These are phyloP conservation scores for Forbesichthys papilliferus DNA, from an alignment of 2,113 vertebrate genomes.

Conservation along the genomic window DNA sequence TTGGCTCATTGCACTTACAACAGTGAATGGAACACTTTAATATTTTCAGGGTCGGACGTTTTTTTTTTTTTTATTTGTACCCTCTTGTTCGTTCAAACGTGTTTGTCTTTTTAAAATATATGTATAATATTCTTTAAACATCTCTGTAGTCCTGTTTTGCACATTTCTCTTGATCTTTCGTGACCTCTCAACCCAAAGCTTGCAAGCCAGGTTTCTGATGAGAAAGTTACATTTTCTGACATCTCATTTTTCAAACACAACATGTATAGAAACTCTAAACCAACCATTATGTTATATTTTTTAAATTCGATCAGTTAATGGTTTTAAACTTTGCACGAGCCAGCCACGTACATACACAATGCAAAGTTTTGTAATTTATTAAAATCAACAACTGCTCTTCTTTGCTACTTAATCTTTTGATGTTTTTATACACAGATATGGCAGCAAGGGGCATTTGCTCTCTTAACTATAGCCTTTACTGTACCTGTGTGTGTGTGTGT, in stretches of 20 bases:
- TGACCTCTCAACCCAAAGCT: constrained; percentile 42
- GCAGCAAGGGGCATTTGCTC: constrained; percentile 65
- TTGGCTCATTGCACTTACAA: constrained; percentile 90
- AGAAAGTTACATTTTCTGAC: constrained; percentile 49
- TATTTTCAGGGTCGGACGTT: constrained; percentile 69
- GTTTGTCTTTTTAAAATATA: too few relatives aligned
- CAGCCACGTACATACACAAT: constrained; percentile 63
- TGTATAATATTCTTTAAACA: constrained; percentile 33
- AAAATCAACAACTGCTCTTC: constrained; percentile 45
- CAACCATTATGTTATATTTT: constrained; percentile 73
- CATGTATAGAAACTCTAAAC: constrained; percentile 80
- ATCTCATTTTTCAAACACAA: constrained; percentile 79
- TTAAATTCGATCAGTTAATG: constrained; percentile 44
- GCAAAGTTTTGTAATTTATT: constrained; percentile 45
- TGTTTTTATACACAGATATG: constrained; percentile 58
- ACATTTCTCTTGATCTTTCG: constrained; percentile 12
- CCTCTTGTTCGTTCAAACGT: not conserved
- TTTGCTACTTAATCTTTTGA: constrained; percentile 36
- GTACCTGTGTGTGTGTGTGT: constrained; percentile 32
- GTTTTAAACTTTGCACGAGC: constrained; percentile 66
- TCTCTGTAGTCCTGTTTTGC: constrained; percentile 60
- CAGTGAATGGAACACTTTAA: constrained; percentile 80
- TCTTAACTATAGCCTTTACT: constrained; percentile 50
- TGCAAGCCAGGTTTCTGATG: constrained; percentile 67
- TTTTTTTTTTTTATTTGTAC: constrained; percentile 53